A percentile compares a stretch with the other conserved stretches of the same genome.
Conservation (phyloP, 2,113 vertebrate genomes). For the Podilymbus podiceps region DNA sequence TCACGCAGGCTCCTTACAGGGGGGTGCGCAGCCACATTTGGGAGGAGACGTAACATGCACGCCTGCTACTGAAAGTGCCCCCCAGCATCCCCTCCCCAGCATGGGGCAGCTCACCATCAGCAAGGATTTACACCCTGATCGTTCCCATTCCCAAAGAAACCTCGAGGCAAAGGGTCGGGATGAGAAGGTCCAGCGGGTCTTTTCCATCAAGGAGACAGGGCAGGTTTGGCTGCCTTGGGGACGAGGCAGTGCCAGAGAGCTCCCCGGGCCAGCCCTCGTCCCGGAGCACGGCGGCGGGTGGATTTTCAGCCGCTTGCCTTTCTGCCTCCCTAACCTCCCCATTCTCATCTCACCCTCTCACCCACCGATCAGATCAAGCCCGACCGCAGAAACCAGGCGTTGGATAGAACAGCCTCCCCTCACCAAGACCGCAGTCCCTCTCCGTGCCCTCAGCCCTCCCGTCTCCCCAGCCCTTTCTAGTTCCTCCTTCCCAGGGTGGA, state of each 20-base stretch:
- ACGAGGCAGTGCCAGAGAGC: background rate
- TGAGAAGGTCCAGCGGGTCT: background rate
- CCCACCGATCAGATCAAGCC: background rate
- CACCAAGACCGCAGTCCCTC: background rate
- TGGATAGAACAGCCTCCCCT: background rate
- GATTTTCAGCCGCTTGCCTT: background rate
- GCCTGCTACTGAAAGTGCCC: background rate
- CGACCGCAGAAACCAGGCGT: rapidly evolving
- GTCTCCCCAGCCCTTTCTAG: background rate
- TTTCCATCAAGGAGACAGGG: background rate
- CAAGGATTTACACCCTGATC: background rate
- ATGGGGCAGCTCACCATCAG: background rate
- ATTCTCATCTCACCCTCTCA: background rate
- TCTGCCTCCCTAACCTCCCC: background rate
- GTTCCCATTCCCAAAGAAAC: background rate
- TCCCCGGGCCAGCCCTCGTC: background rate
- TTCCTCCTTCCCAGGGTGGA: background rate
- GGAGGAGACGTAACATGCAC: background rate
- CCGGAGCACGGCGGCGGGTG: rapidly evolving
- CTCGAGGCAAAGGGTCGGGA: rapidly evolving
- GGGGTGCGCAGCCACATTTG: background rate
- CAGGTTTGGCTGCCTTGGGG: background rate
- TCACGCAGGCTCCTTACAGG: background rate
- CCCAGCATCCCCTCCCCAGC: background rate
- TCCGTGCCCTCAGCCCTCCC: background rate